These are phyloP conservation scores for Accipiter virgatus DNA, from an alignment of 2,113 vertebrate species.

Conservation along the genomic window DNA sequence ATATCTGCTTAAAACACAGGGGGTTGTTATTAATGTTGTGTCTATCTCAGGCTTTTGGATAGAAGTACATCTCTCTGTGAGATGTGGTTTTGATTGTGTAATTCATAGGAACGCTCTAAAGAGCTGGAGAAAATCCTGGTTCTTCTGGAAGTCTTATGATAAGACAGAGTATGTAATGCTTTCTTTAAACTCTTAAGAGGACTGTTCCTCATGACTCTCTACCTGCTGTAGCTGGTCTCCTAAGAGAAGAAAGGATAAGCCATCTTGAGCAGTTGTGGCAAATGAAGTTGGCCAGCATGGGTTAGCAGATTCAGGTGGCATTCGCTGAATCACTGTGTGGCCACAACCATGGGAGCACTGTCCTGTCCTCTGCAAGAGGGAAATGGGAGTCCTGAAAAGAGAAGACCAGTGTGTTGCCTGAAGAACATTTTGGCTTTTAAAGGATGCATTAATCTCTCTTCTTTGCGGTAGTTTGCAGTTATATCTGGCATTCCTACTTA, in stretches of 20 bases:
- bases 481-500: not conserved
- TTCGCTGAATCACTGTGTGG: not conserved
- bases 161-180: not conserved
- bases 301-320: not conserved
- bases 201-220: not conserved
- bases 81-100: not conserved
- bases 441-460: not conserved
- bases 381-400: not conserved
- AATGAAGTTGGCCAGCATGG: too few relatives aligned
- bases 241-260: not conserved
- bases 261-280: not conserved
- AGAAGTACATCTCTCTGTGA: not conserved
- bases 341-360: not conserved
- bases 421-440: not conserved
- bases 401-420: not conserved
- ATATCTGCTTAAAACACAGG: rapidly evolving
- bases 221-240: not conserved
- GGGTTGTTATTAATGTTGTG: not conserved
- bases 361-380: not conserved
- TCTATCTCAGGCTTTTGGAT: not conserved
- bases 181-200: not conserved
- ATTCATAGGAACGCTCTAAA: not conserved
- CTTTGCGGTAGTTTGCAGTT: not conserved
- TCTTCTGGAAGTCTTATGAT: not conserved
- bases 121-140: not conserved